Evolutionary conservation across 2,113 vertebrate species (phyloP), one percentile per base, ranked within the genome.

Genomic region (Tetrax tetrax): DNA sequence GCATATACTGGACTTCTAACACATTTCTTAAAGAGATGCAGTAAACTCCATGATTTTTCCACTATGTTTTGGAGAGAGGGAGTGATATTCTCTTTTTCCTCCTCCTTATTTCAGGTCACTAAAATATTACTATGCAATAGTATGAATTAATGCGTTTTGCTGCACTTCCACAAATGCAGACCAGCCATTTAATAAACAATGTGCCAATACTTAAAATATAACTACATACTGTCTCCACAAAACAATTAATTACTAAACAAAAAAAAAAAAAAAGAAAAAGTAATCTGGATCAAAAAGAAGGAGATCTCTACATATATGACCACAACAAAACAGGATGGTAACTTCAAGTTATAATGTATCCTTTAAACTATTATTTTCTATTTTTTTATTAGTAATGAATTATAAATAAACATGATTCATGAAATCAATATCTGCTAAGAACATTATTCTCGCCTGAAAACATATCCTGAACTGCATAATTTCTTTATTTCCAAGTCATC

Each of bases 91-190:
- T 65, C 16, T 41, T 48, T 15, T 23, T 63, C 3, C 27, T 47
- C 27, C 25, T 60, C 16, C 29, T 69, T 14, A 3, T 66, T 70
- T 83, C 78, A 91, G 70, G 65, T 37, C 23, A 54, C 50, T 91
- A 37, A 89, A 93, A 89, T 61, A 70, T 24, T 53, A 61, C 64
- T 89, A n/a, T 35, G 57, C 82, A 87, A 64, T 43, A 43, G 41
- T 15, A 43, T 93, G 90, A 97, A 93, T 94, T 83, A 89, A 92
- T 68, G 8, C 10, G 27, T 47, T 91, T 84, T 66, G 68, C 60
- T 69, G 16, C 77, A 70, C 69, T 96, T 95, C 85, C 81, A 77
- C 83, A 91, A 93, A 66, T 54, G 54, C 89, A 97, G 88, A 94
- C 47, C 66, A 94, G 64, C 43, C 80, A 94, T 83, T 83, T 83